Evolutionary conservation across 2,797 vertebrate genomes (phyloP).

Genomic region (Poecilia wingei): DNA sequence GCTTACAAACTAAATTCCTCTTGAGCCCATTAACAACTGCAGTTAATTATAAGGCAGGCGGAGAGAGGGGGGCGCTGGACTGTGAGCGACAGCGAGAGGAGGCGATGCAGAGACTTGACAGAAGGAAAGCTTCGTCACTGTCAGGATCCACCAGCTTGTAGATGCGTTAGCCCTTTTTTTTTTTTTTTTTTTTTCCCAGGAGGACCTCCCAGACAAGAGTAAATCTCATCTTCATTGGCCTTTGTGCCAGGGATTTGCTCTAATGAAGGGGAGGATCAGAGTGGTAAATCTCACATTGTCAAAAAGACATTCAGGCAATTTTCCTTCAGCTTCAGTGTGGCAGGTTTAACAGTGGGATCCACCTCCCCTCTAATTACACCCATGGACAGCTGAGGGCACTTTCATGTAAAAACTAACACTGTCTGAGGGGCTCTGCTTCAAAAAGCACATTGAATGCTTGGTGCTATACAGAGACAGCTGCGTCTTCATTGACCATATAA

Average conservation of each 20-base stretch:
- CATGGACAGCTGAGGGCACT: constrained; percentile 51
- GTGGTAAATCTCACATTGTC: constrained; percentile 61
- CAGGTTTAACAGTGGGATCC: constrained; percentile 37
- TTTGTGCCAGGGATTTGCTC: constrained; percentile 70
- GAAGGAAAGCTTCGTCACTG: constrained; percentile 33
- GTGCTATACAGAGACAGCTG: too few relatives aligned
- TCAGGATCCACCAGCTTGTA: constrained; percentile 50
- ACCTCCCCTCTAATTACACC: constrained; percentile 43
- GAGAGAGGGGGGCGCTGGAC: constrained; percentile 26
- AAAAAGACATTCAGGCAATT: constrained; percentile 62
- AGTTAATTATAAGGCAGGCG: constrained; percentile 74
- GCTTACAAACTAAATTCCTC: constrained; percentile 80
- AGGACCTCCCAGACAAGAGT: constrained; percentile 68
- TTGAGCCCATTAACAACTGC: constrained; percentile 81
- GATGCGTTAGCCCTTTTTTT: constrained; percentile 26
- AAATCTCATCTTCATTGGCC: constrained; percentile 62
- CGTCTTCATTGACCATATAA: too few relatives aligned
- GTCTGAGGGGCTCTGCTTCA: constrained; percentile 14
- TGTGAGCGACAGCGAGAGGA: constrained; percentile 51
- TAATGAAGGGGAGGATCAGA: constrained; percentile 73
- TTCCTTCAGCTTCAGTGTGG: constrained; percentile 36
- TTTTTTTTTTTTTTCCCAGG: neutral
- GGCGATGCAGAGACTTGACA: constrained; percentile 35
- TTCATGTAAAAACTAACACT: constrained; percentile 38
- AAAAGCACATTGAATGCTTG: constrained; percentile 22